These are phyloP conservation scores for Percopsis omiscomaycus DNA, from an alignment of 2,797 vertebrate species.

Conservation along the genomic window DNA sequence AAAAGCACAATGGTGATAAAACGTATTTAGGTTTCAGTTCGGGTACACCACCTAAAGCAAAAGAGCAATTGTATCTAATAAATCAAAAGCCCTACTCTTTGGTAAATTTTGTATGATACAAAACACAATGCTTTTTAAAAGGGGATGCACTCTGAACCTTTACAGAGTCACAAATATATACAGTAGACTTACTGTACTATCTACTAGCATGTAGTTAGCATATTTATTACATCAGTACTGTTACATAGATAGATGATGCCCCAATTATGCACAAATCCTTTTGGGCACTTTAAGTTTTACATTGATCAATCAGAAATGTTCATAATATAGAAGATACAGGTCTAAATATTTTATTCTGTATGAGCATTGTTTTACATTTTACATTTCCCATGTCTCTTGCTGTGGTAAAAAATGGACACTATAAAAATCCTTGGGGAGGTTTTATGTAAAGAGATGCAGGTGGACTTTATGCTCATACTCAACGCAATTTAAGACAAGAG, in stretches of 20 bases:
- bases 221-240: slow-evolving; percentile 58
- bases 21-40: slow-evolving; percentile 10
- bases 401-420: slow-evolving; percentile 87
- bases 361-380: slow-evolving; percentile 60
- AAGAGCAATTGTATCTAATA: slow-evolving; percentile 8
- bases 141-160: slow-evolving; percentile 42
- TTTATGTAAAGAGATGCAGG: slow-evolving; percentile 78
- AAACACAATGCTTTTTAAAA: slow-evolving; percentile 55
- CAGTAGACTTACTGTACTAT: slow-evolving; percentile 11
- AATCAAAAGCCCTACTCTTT: slow-evolving; percentile 25
- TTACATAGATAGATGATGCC: slow-evolving; percentile 57
- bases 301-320: slow-evolving; percentile 55
- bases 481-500: slow-evolving; percentile 61
- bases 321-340: slow-evolving; percentile 54
- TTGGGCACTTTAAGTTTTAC: slow-evolving; percentile 72
- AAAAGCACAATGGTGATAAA: slow-evolving; percentile 16
- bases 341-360: slow-evolving; percentile 62
- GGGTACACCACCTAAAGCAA: slow-evolving; percentile 18
- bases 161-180: slow-evolving; percentile 44
- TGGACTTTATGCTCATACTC: slow-evolving; percentile 66
- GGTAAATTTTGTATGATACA: slow-evolving; percentile 52
- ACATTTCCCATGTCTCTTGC: slow-evolving; percentile 73
- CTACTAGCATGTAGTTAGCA: slow-evolving; percentile 31
- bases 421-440: slow-evolving; percentile 77
- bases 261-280: slow-evolving; percentile 71